phyloP scores from a whole-genome alignment of 2,797 vertebrate species.

The Vipera ursinii region DNA sequence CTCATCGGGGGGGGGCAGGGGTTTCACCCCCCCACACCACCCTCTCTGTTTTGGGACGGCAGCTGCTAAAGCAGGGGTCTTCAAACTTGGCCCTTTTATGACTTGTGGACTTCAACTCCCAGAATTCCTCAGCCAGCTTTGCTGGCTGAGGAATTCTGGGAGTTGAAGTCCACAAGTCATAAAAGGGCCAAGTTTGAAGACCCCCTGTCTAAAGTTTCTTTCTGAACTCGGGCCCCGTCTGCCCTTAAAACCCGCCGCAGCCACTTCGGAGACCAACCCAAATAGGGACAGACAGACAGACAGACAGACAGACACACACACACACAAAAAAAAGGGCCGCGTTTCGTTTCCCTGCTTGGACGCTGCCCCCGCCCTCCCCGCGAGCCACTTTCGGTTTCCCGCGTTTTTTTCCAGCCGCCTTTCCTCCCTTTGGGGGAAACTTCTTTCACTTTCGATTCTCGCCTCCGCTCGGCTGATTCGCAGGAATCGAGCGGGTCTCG shows the following conservation, averaged over 20 bases:
- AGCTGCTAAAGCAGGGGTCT: background rate
- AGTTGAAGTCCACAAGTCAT: no score
- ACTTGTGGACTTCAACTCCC: no score
- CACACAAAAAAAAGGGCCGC: background rate
- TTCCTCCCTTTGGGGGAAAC: background rate
- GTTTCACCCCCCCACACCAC: background rate
- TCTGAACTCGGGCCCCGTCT: background rate
- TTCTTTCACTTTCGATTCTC: conserved; percentile 2
- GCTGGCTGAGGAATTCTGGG: no score
- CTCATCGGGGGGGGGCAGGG: background rate
- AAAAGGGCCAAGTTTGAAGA: no score
- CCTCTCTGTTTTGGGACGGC: background rate
- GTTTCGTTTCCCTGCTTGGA: background rate
- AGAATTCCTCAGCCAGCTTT: no score
- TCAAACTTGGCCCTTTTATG: no score
- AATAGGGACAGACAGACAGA: background rate
- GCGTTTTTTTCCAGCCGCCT: rapidly evolving
- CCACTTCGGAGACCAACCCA: background rate
- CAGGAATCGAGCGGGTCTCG: background rate
- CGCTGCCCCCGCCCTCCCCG: background rate
- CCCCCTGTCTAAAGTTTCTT: background rate
- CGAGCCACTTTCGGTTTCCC: background rate
- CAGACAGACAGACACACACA: no score
- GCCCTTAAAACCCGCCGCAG: background rate
- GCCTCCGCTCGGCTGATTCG: background rate